These are phyloP conservation scores for Zosterops lateralis DNA, from an alignment of 2,113 vertebrate species.

Conservation along the genomic window DNA sequence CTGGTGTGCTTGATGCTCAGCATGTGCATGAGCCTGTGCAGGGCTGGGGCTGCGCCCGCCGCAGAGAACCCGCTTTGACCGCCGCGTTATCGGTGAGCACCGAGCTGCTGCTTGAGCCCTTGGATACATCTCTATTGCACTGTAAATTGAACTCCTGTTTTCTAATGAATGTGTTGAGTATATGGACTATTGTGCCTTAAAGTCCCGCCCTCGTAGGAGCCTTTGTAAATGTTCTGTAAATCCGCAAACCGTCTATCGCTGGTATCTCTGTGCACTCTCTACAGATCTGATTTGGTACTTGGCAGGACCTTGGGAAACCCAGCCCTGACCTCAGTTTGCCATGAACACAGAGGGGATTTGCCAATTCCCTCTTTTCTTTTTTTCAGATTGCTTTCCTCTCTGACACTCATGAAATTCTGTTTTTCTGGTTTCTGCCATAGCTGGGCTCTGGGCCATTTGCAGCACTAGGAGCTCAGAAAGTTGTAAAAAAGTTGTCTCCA, in stretches of 20 bases:
- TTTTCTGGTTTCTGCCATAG: background rate
- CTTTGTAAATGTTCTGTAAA: constrained; percentile 42
- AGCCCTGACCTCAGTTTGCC: background rate
- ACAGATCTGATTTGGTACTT: background rate
- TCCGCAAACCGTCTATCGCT: background rate
- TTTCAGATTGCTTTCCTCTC: constrained; percentile 1
- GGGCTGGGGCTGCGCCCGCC: background rate
- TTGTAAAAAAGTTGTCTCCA: constrained; percentile 43
- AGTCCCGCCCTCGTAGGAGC: constrained; percentile 12
- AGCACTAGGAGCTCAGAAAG: background rate
- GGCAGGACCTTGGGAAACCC: background rate
- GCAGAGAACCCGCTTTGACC: background rate
- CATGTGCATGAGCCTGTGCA: background rate
- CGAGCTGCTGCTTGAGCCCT: constrained; percentile 21
- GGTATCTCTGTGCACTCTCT: background rate
- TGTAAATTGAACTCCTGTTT: constrained; percentile 48
- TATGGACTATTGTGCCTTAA: constrained; percentile 64
- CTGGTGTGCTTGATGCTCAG: background rate
- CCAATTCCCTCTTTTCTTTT: background rate
- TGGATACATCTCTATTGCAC: constrained; percentile 13
- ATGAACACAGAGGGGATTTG: background rate
- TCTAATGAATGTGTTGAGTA: constrained; percentile 51
- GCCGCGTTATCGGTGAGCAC: background rate
- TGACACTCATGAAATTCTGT: background rate
- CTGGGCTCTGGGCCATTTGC: background rate